Evolutionary conservation across 2,113 vertebrate genomes (phyloP), one percentile per base, ranked within the genome.

Genomic region (Rhipidura dahli): DNA sequence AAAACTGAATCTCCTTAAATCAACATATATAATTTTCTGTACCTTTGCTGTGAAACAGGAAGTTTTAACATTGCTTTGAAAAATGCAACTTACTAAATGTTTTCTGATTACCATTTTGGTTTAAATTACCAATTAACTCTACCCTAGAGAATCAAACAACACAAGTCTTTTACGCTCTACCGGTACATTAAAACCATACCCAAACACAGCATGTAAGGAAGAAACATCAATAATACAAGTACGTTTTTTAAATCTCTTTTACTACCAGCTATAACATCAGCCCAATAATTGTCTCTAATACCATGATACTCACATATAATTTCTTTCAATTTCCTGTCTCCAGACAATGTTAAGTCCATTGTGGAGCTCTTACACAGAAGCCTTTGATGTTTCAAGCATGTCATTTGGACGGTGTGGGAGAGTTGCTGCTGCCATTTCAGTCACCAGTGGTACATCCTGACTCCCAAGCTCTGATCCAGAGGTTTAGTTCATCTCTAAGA

Each of bases 41-140:
- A 86, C 2, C 4, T 93, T 93, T 84, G 14, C 65, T 65, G 45
- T 50, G 65, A 93, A 93, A 93, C 44, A 54, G 51, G 45, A 92
- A 89, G 40, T 89, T 93, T 96, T 76, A 90, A 69, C 53, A 65
- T 68, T 53, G 56, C 39, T 89, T 87, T 96, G 88, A 95, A 89
- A 94, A 93, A 93, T 56, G 28, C 71, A 96, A 86, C 75, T 83
- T 60, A n/a, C 39, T 90, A 86, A 91, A 91, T 49, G 27, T 18
- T 82, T 88, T 49, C 56, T 63, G 22, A 83, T 90, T 77, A 90
- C 70, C 17, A 42, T 71, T 90, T 95, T 75, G 12, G 2, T 93
- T 93, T 86, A 96, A 97, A 96, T 96, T 95, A 83, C 56, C 83
- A 94, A 49, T 90, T 94, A 94, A 88, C 68, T 90, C 90, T 86